These are phyloP conservation scores for Eulithis testata DNA, from an alignment of 2,888 invertebrate species.

Conservation along the genomic window DNA sequence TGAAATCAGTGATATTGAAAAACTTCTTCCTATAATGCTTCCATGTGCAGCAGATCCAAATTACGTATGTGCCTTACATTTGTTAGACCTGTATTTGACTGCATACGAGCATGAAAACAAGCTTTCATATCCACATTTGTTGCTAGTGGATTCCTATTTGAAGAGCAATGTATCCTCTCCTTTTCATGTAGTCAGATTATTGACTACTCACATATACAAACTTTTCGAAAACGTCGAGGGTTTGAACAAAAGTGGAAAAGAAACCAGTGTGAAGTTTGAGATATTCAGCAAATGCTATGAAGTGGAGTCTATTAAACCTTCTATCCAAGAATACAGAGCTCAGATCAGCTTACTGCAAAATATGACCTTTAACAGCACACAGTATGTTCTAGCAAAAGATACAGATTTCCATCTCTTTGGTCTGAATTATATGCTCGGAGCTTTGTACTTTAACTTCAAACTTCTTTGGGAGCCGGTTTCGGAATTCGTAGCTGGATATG, in stretches of 20 bases:
- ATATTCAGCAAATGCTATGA: conserved; percentile 88
- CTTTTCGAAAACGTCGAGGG: conserved; percentile 85
- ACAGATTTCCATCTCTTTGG: conserved; percentile 87
- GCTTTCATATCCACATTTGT: conserved; percentile 69
- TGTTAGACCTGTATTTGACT: conserved; percentile 82
- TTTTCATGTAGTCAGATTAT: conserved; percentile 86
- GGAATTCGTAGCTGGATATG: conserved; percentile 90
- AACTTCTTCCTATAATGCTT: conserved; percentile 71
- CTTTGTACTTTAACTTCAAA: conserved; percentile 94
- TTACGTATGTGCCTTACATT: conserved; percentile 77
- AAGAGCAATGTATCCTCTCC: conserved; percentile 87
- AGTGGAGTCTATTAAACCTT: conserved; percentile 89
- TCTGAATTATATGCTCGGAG: conserved; percentile 91
- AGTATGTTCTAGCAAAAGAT: conserved; percentile 82
- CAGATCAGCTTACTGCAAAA: conserved; percentile 90
- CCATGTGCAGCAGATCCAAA: conserved; percentile 75
- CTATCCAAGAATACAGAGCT: conserved; percentile 92
- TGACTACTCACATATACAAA: conserved; percentile 90
- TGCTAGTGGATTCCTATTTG: conserved; percentile 81
- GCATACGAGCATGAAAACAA: conserved; percentile 77
- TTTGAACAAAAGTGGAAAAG: conserved; percentile 66
- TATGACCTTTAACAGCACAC: conserved; percentile 86
- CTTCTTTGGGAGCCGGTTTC: conserved; percentile 94
- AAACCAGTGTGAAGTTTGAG: conserved; percentile 77
- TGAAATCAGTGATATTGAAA: conserved; percentile 72